Conservation (phyloP, 2,888 invertebrate genomes). For the Dendrolimus pini region DNA sequence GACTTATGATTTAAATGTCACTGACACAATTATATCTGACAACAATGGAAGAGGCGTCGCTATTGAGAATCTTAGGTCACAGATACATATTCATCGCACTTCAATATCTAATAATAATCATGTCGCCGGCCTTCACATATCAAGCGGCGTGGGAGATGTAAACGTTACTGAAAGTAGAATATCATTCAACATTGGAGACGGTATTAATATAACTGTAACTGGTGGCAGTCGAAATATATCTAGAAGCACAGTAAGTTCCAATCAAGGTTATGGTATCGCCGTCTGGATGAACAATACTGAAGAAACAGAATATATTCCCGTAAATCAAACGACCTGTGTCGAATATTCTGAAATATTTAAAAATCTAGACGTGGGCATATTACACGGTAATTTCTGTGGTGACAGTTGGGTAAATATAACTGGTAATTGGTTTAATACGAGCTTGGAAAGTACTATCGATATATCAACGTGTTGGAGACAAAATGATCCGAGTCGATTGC, state of each 20-base stretch:
- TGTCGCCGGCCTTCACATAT: slow-evolving; percentile 93
- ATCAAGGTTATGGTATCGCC: slow-evolving; percentile 91
- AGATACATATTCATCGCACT: slow-evolving; percentile 89
- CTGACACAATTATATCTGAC: slow-evolving; percentile 88
- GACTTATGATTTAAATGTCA: slow-evolving; percentile 91
- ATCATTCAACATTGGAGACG: slow-evolving; percentile 94
- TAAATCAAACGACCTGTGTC: slow-evolving; percentile 91
- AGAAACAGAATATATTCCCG: slow-evolving; percentile 84
- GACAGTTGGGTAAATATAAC: slow-evolving; percentile 92
- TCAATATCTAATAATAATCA: slow-evolving; percentile 92
- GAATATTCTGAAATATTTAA: slow-evolving; percentile 91
- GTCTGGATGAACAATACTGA: slow-evolving; percentile 93
- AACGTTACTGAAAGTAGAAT: slow-evolving; percentile 94
- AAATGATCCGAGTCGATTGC: slow-evolving; percentile 65
- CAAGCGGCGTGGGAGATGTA: slow-evolving; percentile 94
- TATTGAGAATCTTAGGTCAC: slow-evolving; percentile 93
- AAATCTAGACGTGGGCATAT: slow-evolving; percentile 91
- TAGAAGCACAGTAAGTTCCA: slow-evolving; percentile 88
- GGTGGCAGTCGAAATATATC: slow-evolving; percentile 97
- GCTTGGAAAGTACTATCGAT: slow-evolving; percentile 86
- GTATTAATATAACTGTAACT: slow-evolving; percentile 95
- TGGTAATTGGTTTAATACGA: slow-evolving; percentile 91
- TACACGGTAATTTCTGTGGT: slow-evolving; percentile 95
- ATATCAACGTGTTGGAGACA: slow-evolving; percentile 89
- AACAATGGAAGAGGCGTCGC: slow-evolving; percentile 97